Evolutionary conservation across 1,140 invertebrate species (phyloP).

Genomic region (Phortica variegata): DNA sequence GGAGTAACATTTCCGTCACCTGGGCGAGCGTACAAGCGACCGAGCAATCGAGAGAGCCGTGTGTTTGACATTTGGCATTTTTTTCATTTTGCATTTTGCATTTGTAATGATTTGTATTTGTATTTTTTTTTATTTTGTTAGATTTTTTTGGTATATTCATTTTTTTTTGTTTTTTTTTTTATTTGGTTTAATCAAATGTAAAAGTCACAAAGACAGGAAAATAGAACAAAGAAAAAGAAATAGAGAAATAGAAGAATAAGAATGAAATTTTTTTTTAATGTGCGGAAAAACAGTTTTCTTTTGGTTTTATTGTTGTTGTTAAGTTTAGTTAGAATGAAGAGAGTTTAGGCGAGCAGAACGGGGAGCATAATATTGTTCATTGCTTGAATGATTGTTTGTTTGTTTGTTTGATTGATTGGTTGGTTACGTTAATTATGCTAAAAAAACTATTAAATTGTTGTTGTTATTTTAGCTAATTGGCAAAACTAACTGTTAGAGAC

Average conservation of each 20-base stretch:
- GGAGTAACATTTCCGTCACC: constrained; percentile 46
- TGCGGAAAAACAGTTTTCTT: constrained; percentile 18
- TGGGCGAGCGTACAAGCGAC: constrained; percentile 28
- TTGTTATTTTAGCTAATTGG: too few species aligned
- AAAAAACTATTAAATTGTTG: too few species aligned
- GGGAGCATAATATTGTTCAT: constrained; percentile 8
- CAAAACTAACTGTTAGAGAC: too few species aligned
- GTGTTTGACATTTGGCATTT: constrained; percentile 5
- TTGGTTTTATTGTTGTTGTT: constrained; percentile 15
- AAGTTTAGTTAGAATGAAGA: constrained; percentile 11
- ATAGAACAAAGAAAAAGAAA: constrained; percentile 39
- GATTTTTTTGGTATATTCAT: constrained; percentile 20
- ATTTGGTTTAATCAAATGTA: constrained; percentile 16
- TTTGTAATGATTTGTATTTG: constrained; percentile 13
- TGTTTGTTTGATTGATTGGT: too few species aligned
- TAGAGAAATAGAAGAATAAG: constrained; percentile 32
- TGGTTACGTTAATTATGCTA: too few species aligned
- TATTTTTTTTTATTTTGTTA: constrained; percentile 18
- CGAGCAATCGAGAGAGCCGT: too few species aligned
- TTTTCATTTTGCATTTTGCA: background rate
- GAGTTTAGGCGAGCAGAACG: constrained; percentile 6
- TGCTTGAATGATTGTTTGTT: too few species aligned
- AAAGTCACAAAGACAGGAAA: constrained; percentile 39
- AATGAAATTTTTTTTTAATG: constrained; percentile 24
- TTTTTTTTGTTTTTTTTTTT: constrained; percentile 22